Conservation (phyloP, 2,888 invertebrate genomes). For the Cylindroiulus punctatus region DNA sequence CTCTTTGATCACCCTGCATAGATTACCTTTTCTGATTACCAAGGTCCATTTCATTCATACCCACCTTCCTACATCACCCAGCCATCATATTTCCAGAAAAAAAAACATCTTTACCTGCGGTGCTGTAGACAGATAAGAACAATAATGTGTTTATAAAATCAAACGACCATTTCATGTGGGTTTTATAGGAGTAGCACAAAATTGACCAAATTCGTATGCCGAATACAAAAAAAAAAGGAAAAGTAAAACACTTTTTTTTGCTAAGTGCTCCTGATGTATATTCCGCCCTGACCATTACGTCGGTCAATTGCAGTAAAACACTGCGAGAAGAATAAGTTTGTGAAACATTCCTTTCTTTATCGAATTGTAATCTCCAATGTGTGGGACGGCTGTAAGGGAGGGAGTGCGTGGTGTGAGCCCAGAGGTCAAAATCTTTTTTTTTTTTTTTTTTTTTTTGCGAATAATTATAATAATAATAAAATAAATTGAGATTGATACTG, state of each 20-base stretch:
- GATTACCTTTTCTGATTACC: too few relatives aligned
- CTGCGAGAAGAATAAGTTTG: neutral
- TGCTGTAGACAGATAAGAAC: neutral
- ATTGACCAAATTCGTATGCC: slow-evolving; percentile 29
- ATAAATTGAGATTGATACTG: slow-evolving; percentile 36
- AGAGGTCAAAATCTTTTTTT: neutral
- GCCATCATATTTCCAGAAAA: too few relatives aligned
- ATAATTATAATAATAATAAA: slow-evolving; percentile 16
- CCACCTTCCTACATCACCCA: too few relatives aligned
- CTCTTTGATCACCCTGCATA: too few relatives aligned
- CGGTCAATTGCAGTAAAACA: neutral
- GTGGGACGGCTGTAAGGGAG: neutral
- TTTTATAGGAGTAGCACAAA: slow-evolving; percentile 17
- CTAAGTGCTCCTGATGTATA: neutral
- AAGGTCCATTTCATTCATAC: too few relatives aligned
- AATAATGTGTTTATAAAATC: neutral
- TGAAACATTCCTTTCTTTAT: neutral
- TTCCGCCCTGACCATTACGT: slow-evolving; percentile 10
- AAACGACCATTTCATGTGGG: neutral
- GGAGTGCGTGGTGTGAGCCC: neutral
- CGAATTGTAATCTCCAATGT: neutral
- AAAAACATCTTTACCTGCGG: too few relatives aligned
- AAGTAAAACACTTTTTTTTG: neutral
- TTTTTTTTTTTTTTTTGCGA: neutral
- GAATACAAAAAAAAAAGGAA: neutral